A percentile compares a stretch with the other conserved stretches of the same genome.
Conservation (phyloP, 1,140 invertebrate species). For the Aphaenogaster rudis region DNA sequence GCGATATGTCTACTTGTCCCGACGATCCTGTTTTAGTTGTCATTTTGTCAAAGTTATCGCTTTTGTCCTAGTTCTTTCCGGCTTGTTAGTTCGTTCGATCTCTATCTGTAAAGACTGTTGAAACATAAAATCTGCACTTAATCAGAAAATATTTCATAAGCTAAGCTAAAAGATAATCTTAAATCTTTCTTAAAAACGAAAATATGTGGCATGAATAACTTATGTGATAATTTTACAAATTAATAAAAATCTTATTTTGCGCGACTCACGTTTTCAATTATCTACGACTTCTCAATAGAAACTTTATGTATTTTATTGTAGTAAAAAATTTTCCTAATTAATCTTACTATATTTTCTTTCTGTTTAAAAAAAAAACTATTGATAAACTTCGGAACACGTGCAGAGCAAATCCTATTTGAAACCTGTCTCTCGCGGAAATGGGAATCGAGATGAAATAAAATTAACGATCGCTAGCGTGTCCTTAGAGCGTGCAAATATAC, state of each 20-base stretch:
- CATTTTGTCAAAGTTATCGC: background rate
- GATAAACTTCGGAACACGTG: background rate
- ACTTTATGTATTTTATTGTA: background rate
- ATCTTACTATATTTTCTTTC: slow-evolving; percentile 4
- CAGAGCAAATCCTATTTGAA: slow-evolving; percentile 18
- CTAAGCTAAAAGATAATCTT: background rate
- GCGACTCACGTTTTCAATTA: background rate
- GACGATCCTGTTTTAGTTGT: slow-evolving; percentile 1
- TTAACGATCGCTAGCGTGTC: slow-evolving; percentile 36
- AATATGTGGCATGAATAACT: background rate
- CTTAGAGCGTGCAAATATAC: slow-evolving; percentile 32
- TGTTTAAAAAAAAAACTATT: background rate
- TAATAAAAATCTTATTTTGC: background rate
- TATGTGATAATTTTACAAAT: background rate
- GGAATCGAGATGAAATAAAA: slow-evolving; percentile 55
- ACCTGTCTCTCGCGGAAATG: background rate
- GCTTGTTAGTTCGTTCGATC: background rate
- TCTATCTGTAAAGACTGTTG: background rate
- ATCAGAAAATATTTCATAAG: background rate
- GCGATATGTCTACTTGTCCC: slow-evolving; percentile 1
- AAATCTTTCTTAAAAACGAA: background rate
- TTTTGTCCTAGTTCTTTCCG: background rate
- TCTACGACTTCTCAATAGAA: background rate
- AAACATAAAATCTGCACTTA: background rate
- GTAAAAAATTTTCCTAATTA: background rate